A percentile compares a stretch with the other conserved stretches of the same genome.
phyloP scores from a whole-genome alignment of 2,888 invertebrate species.

The Ecliptopera silaceata region DNA sequence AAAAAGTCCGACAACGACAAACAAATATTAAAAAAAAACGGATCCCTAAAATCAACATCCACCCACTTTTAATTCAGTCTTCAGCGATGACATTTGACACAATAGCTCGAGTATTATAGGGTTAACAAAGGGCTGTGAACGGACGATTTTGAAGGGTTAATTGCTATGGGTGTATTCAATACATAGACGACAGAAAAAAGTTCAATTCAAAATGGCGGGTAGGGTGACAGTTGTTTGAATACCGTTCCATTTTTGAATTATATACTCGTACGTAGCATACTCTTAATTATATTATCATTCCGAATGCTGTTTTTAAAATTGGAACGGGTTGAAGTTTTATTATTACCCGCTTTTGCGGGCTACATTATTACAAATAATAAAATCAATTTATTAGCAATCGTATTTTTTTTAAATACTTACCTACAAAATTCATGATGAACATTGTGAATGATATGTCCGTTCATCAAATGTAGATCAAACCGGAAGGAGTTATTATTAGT shows the following conservation, averaged over 20 bases:
- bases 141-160: conserved; percentile 73
- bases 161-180: conserved; percentile 64
- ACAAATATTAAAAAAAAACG: no score
- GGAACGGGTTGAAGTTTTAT: no score
- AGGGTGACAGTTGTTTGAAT: conserved; percentile 34
- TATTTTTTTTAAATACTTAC: no score
- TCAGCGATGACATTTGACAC: conserved; percentile 78
- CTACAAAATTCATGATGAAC: no score
- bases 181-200: conserved; percentile 48
- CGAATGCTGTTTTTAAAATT: no score
- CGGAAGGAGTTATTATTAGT: conserved; percentile 15
- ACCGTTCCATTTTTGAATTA: conserved; percentile 22
- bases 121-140: conserved; percentile 74
- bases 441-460: not conserved
- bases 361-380: no score
- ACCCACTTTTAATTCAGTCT: conserved; percentile 76
- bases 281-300: no score
- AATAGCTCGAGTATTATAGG: conserved; percentile 69
- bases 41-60: conserved; percentile 59
- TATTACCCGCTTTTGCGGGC: no score
- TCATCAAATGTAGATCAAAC: not conserved
- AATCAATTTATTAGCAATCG: no score
- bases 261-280: not conserved
- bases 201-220: conserved; percentile 37
- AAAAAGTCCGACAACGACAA: no score